Evolutionary conservation across 2,888 invertebrate genomes (phyloP).

Genomic region (Osmoderma eremita): DNA sequence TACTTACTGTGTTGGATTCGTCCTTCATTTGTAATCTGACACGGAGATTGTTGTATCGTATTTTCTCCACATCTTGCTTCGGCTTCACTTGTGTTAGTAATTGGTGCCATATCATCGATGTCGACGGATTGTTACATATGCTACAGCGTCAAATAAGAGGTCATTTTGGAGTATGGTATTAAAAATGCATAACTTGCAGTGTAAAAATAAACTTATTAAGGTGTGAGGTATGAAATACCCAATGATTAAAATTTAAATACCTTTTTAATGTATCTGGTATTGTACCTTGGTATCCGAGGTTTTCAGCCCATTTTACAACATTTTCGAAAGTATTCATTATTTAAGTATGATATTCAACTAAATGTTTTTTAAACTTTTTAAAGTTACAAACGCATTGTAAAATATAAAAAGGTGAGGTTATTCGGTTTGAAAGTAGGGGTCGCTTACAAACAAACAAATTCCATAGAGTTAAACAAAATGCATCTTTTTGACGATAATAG

Average conservation of each 20-base stretch:
- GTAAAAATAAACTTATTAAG: slow-evolving; percentile 10
- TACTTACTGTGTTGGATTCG: not conserved
- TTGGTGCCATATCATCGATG: slow-evolving; percentile 56
- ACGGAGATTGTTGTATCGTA: slow-evolving; percentile 56
- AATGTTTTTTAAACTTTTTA: not conserved
- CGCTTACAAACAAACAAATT: no score
- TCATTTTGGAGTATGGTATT: no score
- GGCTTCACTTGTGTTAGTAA: slow-evolving; percentile 58
- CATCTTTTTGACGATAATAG: no score
- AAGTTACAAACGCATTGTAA: not conserved
- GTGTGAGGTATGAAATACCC: not conserved
- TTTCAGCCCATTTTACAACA: slow-evolving; percentile 39
- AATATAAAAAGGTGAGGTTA: not conserved
- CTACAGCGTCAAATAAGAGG: slow-evolving; percentile 47
- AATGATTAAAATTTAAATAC: slow-evolving; percentile 32
- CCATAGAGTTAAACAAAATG: no score
- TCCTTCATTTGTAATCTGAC: not conserved
- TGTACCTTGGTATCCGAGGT: slow-evolving; percentile 42
- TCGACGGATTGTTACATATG: slow-evolving; percentile 58
- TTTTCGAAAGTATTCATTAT: slow-evolving; percentile 32
- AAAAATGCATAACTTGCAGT: no score
- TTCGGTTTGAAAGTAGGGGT: no score
- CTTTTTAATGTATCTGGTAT: slow-evolving; percentile 38
- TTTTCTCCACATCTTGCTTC: slow-evolving; percentile 55
- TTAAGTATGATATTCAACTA: not conserved